Evolutionary conservation across 2,888 invertebrate genomes (phyloP), one percentile per base, ranked within the genome.

Genomic region (Beris morrisii): DNA sequence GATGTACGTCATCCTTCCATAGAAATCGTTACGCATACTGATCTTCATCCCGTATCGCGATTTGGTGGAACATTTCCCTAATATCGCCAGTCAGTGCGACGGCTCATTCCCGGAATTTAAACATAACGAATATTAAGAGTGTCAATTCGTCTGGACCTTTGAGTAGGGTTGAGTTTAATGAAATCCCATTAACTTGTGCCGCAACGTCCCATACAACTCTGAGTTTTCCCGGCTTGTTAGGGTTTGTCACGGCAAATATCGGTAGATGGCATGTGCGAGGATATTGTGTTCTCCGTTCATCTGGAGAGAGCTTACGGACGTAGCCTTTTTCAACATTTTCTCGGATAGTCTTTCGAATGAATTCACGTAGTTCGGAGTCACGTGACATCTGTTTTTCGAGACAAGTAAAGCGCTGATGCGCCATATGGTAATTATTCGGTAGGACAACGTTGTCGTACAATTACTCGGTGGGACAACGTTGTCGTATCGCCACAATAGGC

Each of bases 121-220:
- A 71, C 52, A 80, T 54, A 0, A 79, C 74, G 4, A 76, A 75
- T 0, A 74, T 65, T 30, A 80, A 67, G 2, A 77, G 71, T 4
- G 72, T 70, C 0, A 77, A 68, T 4, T 76, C 59, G 58, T 78
- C 77, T 0, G 78, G 75, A 0, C 78, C 78, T 28, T 70, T 72
- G 4, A 77, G 43, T 6, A 80, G 58, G 5, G 70, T 43, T 11
- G 73, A 73, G 65, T 78, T 78, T 11, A 77, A 64, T 3, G 71
- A 71, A 0, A 72, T 45, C 5, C 73, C 74, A 9, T 73, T 55
- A 6, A 67, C 68, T n/a, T 70, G 71, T 4, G 74, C 75, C 2
- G 75, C 75, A 4, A 77, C 76, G 67, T 77, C 76, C 70, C 71
- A 76, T 1, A 77, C 76, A 4, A 77, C 63, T 28, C 76, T 69